Conservation (phyloP, 2,888 invertebrate genomes). For the Dascillus cervinus region DNA sequence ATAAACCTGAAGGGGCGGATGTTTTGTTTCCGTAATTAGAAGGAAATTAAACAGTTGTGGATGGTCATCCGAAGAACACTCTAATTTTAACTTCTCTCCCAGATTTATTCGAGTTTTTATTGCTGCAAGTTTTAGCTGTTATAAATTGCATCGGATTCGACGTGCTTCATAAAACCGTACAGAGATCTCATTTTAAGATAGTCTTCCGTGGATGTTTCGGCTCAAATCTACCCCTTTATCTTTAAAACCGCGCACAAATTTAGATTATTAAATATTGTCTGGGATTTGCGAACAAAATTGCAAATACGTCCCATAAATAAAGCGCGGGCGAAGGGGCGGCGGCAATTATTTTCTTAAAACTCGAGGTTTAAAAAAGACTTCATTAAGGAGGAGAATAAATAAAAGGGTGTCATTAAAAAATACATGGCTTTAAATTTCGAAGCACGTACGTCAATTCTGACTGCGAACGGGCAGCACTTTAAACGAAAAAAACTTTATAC, state of each 20-base stretch:
- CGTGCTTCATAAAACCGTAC: constrained; percentile 32
- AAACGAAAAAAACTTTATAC: constrained; percentile 44
- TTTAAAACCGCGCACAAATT: constrained; percentile 28
- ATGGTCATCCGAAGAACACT: constrained; percentile 31
- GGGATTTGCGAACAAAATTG: background rate
- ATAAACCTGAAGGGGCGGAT: constrained; percentile 37
- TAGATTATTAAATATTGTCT: constrained; percentile 32
- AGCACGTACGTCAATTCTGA: constrained; percentile 41
- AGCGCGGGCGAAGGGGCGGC: no score
- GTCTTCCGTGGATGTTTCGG: constrained; percentile 21
- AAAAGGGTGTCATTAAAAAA: constrained; percentile 35
- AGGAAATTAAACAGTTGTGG: constrained; percentile 39
- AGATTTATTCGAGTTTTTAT: constrained; percentile 32
- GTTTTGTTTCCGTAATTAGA: constrained; percentile 41
- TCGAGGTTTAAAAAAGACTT: constrained; percentile 10
- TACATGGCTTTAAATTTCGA: constrained; percentile 38
- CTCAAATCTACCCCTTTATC: constrained; percentile 24
- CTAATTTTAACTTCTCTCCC: constrained; percentile 32
- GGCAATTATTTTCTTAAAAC: constrained; percentile 1
- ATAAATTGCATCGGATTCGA: constrained; percentile 32
- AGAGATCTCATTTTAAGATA: constrained; percentile 29
- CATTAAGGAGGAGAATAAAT: constrained; percentile 16
- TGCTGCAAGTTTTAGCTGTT: constrained; percentile 24
- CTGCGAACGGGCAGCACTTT: constrained; percentile 37
- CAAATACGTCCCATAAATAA: background rate